Conservation (phyloP, 37 sponge, comb jelly and placozoan genomes). For the Ianthella basta region DNA sequence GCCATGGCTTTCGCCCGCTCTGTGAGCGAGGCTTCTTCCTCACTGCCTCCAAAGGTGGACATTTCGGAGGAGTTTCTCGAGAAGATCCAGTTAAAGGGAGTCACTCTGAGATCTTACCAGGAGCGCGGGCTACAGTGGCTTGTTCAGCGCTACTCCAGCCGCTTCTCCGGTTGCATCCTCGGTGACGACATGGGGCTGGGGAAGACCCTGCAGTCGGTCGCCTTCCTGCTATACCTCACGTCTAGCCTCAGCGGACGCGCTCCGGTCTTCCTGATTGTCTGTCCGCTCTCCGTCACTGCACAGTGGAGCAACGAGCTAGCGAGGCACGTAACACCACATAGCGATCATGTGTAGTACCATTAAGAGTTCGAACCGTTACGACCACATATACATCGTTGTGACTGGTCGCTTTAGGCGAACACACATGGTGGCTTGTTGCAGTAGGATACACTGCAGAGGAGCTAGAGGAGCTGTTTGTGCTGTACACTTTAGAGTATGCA, state of each 20-base stretch:
- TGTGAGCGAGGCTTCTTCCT: neutral
- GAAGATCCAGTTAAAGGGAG: slow-evolving; percentile 15
- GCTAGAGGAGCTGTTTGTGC: no score
- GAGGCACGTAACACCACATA: slow-evolving; percentile 45
- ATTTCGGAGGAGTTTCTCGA: neutral
- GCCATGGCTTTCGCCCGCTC: neutral
- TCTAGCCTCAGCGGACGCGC: neutral
- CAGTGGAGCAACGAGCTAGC: slow-evolving; percentile 72
- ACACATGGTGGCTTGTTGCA: neutral
- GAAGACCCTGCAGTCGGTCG: slow-evolving; percentile 76
- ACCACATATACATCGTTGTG: no score
- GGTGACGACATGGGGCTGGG: slow-evolving; percentile 94
- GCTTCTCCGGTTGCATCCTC: slow-evolving; percentile 73
- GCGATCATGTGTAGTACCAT: no score
- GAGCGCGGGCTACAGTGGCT: slow-evolving; percentile 77
- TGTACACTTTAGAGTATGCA: no score
- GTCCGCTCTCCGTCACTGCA: slow-evolving; percentile 71
- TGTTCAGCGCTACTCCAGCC: slow-evolving; percentile 23
- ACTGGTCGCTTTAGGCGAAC: neutral
- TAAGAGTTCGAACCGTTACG: no score
- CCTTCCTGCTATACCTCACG: slow-evolving; percentile 60
- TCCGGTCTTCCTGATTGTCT: slow-evolving; percentile 56
- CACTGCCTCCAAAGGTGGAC: neutral
- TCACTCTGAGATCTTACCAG: slow-evolving; percentile 66
- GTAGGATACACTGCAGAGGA: slow-evolving; percentile 5